Conservation (phyloP, 2,797 vertebrate genomes). For the Ptychobarbus kaznakovi region DNA sequence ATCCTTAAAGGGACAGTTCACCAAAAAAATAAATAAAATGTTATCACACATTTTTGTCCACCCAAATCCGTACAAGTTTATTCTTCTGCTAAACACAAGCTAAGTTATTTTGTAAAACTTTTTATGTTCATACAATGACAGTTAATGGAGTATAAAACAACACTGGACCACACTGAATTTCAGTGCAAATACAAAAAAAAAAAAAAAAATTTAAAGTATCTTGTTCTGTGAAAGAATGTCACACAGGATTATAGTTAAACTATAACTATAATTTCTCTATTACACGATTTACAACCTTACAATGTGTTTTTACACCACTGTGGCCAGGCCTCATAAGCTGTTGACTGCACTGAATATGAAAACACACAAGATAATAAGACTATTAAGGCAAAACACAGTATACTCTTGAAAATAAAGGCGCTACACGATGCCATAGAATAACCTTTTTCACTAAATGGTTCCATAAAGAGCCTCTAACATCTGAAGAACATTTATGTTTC, state of each 20-base stretch:
- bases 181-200: background rate
- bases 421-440: too few species aligned
- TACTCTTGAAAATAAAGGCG: too few species aligned
- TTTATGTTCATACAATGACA: background rate
- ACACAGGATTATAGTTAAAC: background rate
- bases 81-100: background rate
- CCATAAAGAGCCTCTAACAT: too few species aligned
- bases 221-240: background rate
- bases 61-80: background rate
- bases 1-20: background rate
- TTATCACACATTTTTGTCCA: background rate
- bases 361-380: background rate
- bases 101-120: background rate
- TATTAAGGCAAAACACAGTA: background rate
- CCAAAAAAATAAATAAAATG: background rate
- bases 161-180: background rate
- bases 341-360: background rate
- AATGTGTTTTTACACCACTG: background rate
- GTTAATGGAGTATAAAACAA: background rate
- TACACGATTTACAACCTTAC: background rate
- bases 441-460: too few species aligned
- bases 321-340: background rate
- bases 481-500: too few species aligned
- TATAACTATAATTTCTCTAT: constrained; percentile 1
- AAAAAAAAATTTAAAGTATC: background rate